Conservation (phyloP, 2,888 invertebrate genomes). For the Ecliptopera silaceata region DNA sequence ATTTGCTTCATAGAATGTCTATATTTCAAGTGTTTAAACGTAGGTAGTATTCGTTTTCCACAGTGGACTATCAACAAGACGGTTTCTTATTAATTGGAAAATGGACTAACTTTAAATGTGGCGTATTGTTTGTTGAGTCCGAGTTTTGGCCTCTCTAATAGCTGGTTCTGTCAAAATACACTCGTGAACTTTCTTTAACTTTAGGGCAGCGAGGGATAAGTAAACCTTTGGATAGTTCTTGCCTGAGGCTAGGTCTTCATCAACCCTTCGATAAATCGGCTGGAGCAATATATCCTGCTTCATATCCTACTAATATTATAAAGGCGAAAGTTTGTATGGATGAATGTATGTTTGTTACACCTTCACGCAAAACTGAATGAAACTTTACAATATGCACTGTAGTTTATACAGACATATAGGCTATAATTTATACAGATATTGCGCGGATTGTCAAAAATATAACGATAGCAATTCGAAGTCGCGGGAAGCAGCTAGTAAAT, state of each 20-base stretch:
- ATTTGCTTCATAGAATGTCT: too few species aligned
- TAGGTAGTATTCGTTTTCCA: slow-evolving; percentile 24
- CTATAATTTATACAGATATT: too few species aligned
- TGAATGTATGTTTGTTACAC: too few species aligned
- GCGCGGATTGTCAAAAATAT: too few species aligned
- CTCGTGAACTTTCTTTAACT: slow-evolving; percentile 13
- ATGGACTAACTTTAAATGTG: slow-evolving; percentile 21
- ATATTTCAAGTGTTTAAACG: not conserved
- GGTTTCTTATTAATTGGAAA: slow-evolving; percentile 22
- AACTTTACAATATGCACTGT: too few species aligned
- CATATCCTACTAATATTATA: too few species aligned
- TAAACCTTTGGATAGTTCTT: not conserved
- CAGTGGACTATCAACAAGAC: slow-evolving; percentile 18
- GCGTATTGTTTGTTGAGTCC: slow-evolving; percentile 18
- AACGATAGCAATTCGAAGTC: too few species aligned
- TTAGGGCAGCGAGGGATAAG: not conserved
- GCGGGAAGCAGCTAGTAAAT: too few species aligned
- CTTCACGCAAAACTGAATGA: too few species aligned
- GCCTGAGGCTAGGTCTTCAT: not conserved
- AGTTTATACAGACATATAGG: too few species aligned
- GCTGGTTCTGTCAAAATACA: slow-evolving; percentile 21
- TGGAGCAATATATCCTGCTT: too few species aligned
- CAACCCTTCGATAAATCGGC: not conserved
- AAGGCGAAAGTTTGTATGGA: too few species aligned
- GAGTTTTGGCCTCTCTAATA: slow-evolving; percentile 20